These are phyloP conservation scores for Lasiurus borealis DNA, from an alignment of 2,113 vertebrate species.

Conservation along the genomic window DNA sequence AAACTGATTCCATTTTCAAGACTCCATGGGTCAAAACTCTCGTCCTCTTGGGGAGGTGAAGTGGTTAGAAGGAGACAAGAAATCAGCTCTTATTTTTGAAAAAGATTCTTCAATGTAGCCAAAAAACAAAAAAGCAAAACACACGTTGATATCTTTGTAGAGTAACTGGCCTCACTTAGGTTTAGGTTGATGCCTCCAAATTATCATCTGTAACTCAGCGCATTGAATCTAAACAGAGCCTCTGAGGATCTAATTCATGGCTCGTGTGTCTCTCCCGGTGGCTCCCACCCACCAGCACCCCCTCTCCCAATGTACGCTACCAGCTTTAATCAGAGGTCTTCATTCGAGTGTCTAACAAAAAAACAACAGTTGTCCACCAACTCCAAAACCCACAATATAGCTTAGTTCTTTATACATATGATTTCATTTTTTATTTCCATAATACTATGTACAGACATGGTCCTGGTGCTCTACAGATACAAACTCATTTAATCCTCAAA, in stretches of 20 bases:
- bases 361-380: not conserved
- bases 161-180: not conserved
- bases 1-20: not conserved
- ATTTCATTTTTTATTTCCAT: not conserved
- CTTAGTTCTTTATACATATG: not conserved
- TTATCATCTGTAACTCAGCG: not conserved
- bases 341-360: too few species aligned
- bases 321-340: not conserved
- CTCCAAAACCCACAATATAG: not conserved
- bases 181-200: not conserved
- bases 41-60: not conserved
- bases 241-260: not conserved
- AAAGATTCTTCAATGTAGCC: not conserved
- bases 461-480: not conserved
- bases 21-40: not conserved
- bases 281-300: rapidly evolving
- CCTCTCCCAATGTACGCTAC: not conserved
- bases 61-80: not conserved
- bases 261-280: rapidly evolving
- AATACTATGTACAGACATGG: not conserved
- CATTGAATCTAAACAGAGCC: not conserved
- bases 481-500: not conserved
- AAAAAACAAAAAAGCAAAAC: not conserved
- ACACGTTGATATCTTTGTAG: not conserved
- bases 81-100: not conserved